Evolutionary conservation across 92 coral and sea anemone species (phyloP).

Genomic region (Epizoanthus rinbou): DNA sequence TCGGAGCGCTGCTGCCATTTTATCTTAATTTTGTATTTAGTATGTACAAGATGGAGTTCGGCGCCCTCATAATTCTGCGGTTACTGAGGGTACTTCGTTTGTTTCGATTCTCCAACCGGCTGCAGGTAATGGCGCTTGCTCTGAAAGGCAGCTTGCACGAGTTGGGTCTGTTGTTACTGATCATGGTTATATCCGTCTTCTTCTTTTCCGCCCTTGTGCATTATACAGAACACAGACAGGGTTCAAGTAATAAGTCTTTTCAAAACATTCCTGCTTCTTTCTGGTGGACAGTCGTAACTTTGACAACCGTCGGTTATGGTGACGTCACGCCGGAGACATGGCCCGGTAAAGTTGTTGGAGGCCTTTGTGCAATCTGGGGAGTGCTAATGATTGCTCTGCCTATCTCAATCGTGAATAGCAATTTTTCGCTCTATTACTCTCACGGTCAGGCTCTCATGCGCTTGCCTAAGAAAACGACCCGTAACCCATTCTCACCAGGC

Average conservation of each 20-base stretch:
- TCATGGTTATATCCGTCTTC: slow-evolving; percentile 67
- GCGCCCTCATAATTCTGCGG: slow-evolving; percentile 67
- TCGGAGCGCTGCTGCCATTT: slow-evolving; percentile 73
- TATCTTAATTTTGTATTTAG: slow-evolving; percentile 63
- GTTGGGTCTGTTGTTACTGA: slow-evolving; percentile 66
- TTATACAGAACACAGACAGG: slow-evolving; percentile 66
- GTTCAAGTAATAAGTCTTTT: slow-evolving; percentile 50
- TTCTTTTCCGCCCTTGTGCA: slow-evolving; percentile 74
- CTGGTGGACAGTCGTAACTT: slow-evolving; percentile 88
- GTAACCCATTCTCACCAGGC: slow-evolving; percentile 66
- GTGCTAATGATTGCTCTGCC: slow-evolving; percentile 79
- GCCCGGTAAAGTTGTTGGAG: slow-evolving; percentile 78
- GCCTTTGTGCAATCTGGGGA: slow-evolving; percentile 82
- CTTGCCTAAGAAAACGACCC: slow-evolving; percentile 65
- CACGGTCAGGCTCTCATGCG: slow-evolving; percentile 83
- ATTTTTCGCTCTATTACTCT: slow-evolving; percentile 80
- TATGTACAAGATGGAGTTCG: slow-evolving; percentile 59
- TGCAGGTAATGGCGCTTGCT: slow-evolving; percentile 80
- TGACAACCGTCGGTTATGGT: slow-evolving; percentile 91
- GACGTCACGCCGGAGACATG: slow-evolving; percentile 81
- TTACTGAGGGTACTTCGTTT: slow-evolving; percentile 70
- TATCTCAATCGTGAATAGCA: slow-evolving; percentile 78
- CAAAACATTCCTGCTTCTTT: slow-evolving; percentile 77
- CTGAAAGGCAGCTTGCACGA: slow-evolving; percentile 79
- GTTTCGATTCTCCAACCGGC: slow-evolving; percentile 74